Evolutionary conservation across 2,113 vertebrate species (phyloP).

Genomic region (Oreocharis arfaki): DNA sequence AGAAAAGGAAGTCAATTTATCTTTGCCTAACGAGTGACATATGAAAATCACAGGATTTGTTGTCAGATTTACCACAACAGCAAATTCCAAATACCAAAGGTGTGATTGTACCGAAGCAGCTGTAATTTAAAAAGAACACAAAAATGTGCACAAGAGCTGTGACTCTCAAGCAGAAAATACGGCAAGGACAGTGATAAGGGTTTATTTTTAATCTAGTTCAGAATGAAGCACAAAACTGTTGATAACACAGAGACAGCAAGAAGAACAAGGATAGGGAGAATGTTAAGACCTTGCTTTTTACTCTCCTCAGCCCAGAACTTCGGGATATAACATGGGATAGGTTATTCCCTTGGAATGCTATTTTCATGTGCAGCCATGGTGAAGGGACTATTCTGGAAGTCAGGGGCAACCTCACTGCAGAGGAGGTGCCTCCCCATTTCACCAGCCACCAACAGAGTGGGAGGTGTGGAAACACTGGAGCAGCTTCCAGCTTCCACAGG

Average conservation of each 20-base stretch:
- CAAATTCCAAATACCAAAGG: neutral
- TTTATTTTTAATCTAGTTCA: neutral
- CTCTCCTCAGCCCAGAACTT: neutral
- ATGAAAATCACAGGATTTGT: neutral
- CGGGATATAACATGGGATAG: neutral
- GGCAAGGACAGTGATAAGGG: neutral
- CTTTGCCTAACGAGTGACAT: neutral
- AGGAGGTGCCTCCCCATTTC: neutral
- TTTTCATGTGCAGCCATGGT: neutral
- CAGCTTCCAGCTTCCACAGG: neutral
- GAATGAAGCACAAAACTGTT: neutral
- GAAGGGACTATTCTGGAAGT: neutral
- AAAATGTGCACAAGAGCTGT: neutral
- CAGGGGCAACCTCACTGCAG: neutral
- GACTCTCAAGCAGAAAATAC: neutral
- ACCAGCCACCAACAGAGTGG: neutral
- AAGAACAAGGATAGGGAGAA: neutral
- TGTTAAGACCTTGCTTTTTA: neutral
- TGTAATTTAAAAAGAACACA: neutral
- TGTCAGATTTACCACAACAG: neutral
- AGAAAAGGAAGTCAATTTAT: neutral
- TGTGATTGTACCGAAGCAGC: neutral
- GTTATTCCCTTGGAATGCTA: neutral
- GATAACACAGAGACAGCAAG: neutral
- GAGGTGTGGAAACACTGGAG: neutral